Evolutionary conservation across 92 coral and sea anemone genomes (phyloP).

Genomic region (Actinostola sp.): DNA sequence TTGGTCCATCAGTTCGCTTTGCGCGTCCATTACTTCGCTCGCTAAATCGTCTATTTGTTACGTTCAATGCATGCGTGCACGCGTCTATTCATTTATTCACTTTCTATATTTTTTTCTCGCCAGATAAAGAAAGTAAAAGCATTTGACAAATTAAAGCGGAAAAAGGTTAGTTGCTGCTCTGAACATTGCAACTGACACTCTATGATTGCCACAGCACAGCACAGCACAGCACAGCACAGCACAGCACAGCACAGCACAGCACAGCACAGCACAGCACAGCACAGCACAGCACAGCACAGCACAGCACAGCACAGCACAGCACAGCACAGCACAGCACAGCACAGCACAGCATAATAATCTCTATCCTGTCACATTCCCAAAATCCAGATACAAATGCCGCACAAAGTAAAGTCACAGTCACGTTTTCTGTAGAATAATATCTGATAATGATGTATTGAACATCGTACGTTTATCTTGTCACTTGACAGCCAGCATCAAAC

Average conservation of each 20-base stretch:
- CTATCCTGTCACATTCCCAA: no score
- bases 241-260: constrained; percentile 11
- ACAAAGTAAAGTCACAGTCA: no score
- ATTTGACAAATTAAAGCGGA: constrained; percentile 40
- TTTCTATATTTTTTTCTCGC: background rate
- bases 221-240: constrained; percentile 9
- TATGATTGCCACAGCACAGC: constrained; percentile 8
- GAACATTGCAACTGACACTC: no score
- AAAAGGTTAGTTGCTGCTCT: constrained; percentile 20
- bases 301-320: constrained; percentile 18
- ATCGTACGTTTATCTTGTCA: background rate
- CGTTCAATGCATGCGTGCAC: no score
- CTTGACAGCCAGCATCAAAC: background rate
- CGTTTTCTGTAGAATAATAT: no score
- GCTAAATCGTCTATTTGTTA: no score
- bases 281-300: constrained; percentile 21
- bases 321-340: constrained; percentile 16
- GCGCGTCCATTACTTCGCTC: no score
- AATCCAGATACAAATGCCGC: no score
- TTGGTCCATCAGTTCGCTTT: no score
- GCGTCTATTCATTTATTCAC: no score
- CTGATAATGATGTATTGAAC: background rate
- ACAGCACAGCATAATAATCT: constrained; percentile 15
- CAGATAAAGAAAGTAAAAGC: constrained; percentile 47
- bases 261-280: constrained; percentile 8